Evolutionary conservation across 2,888 invertebrate genomes (phyloP).

Genomic region (Heliconius charithonia): DNA sequence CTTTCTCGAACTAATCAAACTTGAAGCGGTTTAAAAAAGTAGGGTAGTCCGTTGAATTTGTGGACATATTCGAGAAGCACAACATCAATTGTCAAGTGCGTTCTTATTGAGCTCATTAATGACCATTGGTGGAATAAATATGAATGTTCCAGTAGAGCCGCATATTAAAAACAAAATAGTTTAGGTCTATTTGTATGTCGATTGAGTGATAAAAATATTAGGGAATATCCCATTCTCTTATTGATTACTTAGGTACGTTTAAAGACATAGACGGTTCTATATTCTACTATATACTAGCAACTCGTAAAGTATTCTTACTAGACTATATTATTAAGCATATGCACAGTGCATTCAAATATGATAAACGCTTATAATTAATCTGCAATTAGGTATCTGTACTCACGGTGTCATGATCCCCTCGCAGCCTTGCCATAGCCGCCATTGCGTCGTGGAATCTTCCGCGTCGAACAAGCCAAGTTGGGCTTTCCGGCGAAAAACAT

Average conservation of each 20-base stretch:
- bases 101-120: conserved; percentile 74
- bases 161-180: conserved; percentile 40
- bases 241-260: no score
- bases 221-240: no score
- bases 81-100: conserved; percentile 58
- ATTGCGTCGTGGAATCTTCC: conserved; percentile 82
- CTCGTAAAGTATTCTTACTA: neutral
- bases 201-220: neutral
- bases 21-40: conserved; percentile 6
- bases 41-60: conserved; percentile 34
- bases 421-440: conserved; percentile 84
- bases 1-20: conserved; percentile 9
- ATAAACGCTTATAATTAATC: neutral
- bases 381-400: conserved; percentile 55
- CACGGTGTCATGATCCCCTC: conserved; percentile 84
- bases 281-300: no score
- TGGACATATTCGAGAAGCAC: conserved; percentile 59
- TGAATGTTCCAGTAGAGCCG: conserved; percentile 34
- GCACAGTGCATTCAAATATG: neutral
- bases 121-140: conserved; percentile 49
- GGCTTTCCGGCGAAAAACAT: conserved; percentile 88
- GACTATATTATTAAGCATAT: neutral
- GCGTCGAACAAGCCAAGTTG: conserved; percentile 88
- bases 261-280: no score
- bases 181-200: conserved; percentile 15